Base-by-base conservation (phyloP, 2,888 invertebrate species). In the Eustalomyia histrio region DNA sequence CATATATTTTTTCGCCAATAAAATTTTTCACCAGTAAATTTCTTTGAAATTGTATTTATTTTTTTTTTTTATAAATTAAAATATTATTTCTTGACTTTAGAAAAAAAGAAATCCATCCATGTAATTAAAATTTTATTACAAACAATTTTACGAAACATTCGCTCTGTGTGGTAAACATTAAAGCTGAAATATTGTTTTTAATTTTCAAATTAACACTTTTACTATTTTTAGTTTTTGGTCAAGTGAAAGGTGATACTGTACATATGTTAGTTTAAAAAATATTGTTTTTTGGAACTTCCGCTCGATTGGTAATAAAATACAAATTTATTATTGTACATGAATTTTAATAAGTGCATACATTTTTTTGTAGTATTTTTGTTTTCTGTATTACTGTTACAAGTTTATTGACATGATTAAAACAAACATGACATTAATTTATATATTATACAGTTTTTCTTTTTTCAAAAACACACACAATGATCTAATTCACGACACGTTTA, bases 401-500 rank as follows among this genome's bases (percentile, higher is more conserved):
- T 73, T 73, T 79, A 79, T 79, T 67, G 72, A 73, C 72, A 79
- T 67, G 61, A 55, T 72, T 72, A 61, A 61, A 79, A 67, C 33
- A 67, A 57, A 68, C 50, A 79, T 79, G 65, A 73, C 72, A 73
- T 79, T 61, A 79, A 72, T 73, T 73, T 72, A 72, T 52, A 55
- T 67, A 14, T 47, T 47, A n/a, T 4, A 47, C n/a, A 39, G 1
- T n/a, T 12, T 39, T 12, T 39, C 2, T 47, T 47, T 47, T n/a
- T n/a, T 1, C n/a, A n/a, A 24, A 57, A 33, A 57, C 33, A 24
- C 18, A 55, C 57, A 69, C 39, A 73, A 69, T 75, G 75, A 79
- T 69, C 69, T 75, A 79, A 79, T 69, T 79, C 64, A 43, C 63
- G 69, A 65, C 79, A 79, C 74, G 75, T 79, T 79, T 79, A 69